phyloP scores from a whole-genome alignment of 2,113 vertebrate genomes.

The Plecturocebus donacophilus region DNA sequence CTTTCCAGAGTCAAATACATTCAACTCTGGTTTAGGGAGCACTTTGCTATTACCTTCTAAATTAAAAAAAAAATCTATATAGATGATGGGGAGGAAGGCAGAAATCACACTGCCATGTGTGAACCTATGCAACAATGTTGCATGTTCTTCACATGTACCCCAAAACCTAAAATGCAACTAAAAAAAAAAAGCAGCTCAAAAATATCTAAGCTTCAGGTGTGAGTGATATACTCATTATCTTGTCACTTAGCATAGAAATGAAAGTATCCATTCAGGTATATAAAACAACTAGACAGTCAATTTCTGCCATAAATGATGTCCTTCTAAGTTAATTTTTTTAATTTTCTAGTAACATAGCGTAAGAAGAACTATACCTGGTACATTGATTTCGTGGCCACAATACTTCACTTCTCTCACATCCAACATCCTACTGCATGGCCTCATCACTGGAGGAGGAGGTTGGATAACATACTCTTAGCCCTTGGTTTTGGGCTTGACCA shows the following conservation, averaged over 20 bases:
- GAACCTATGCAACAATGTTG: too few species aligned
- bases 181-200: too few species aligned
- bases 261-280: background rate
- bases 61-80: background rate
- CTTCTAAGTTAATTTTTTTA: background rate
- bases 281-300: background rate
- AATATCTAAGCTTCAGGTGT: background rate
- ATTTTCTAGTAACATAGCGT: background rate
- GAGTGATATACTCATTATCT: background rate
- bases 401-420: background rate
- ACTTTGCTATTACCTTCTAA: background rate
- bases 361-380: background rate
- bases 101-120: too few species aligned
- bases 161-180: too few species aligned
- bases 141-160: too few species aligned
- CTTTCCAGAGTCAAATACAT: background rate
- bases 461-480: background rate
- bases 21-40: background rate
- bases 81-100: too few species aligned
- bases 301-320: background rate
- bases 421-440: background rate
- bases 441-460: background rate
- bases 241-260: background rate
- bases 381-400: background rate
- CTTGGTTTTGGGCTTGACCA: background rate